Evolutionary conservation across 2,113 vertebrate genomes (phyloP), one percentile per base, ranked within the genome.

Genomic region (Grus americana): DNA sequence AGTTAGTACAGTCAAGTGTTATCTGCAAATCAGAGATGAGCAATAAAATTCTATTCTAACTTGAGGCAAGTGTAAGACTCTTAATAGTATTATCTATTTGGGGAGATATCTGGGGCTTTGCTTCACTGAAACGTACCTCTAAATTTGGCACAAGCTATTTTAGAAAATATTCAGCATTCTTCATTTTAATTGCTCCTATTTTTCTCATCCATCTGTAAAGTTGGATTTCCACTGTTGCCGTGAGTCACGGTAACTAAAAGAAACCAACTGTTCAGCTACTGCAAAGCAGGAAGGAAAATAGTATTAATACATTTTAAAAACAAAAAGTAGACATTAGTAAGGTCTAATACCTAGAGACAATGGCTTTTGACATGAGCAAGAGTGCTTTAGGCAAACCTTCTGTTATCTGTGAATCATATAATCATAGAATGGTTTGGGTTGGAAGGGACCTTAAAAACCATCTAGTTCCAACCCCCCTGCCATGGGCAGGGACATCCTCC

Each of bases 131-230:
- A 92, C 32, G 15, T 72, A 50, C 40, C 54, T 88, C 88, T 91
- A 91, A 94, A 96, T 96, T 90, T 95, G 94, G 79, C 8, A 5
- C 32, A 67, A 73, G 21, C 66, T 97, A 86, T 95, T 96, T 95
- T 88, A 87, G 61, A 92, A 87, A 95, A 91, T 82, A 92, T 73
- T 90, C 81, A 73, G 46, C 88, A 58, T 85, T 95, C 86, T 95
- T 94, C 27, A 32, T 90, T 96, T 92, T 94, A 95, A 88, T 95
- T 92, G 47, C 89, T 92, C 81, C 80, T 88, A 63, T 93, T 95
- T 96, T 93, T 93, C 67, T 91, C 50, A 91, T 88, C 92, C 86
- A 59, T 97, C 94, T 95, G 80, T 82, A 82, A 88, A 92, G 81
- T 38, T 95, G 90, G 57, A 79, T 97, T 97, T 91, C 89, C 87